Base-by-base conservation (phyloP, 2,888 invertebrate genomes). In the Siphonodentalium dalli region DNA sequence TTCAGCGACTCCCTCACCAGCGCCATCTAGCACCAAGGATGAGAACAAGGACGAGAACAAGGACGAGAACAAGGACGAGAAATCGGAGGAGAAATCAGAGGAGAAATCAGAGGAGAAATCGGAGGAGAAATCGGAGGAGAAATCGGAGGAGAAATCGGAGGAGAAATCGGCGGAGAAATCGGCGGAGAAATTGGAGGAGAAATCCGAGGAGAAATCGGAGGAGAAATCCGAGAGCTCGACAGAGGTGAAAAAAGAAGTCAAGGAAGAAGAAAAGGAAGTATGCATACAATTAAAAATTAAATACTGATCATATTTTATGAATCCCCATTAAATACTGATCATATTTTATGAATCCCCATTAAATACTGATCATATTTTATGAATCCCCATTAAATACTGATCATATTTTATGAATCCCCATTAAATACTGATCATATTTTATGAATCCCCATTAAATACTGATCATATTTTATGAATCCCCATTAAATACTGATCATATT, bases 21-120 rank as follows among this genome's bases (percentile, higher is more conserved):
- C 51, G 47, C 58, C 60, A 49, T 62, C 69, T n/a, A 56, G 63
- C 90, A 74, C 89, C 1, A 74, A 78, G 50, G 63, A 71, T n/a
- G 78, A 76, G 47, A 65, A 61, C 45, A 63, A 55, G 3, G 53
- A 54, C n/a, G 58, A 54, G 33, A 48, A 48, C 13, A 58, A 54
- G 13, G 47, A 52, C 29, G 26, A 31, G 9, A 65, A 61, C 20
- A 54, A 65, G 29, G 27, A 38, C 5, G 62, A 63, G 44, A 55
- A 60, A 33, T 50, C 43, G 33, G 54, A 56, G 3, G 52, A 43
- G 5, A 57, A 57, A 35, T 23, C 23, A 7, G 47, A 61, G 20
- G 47, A 45, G n/a, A 11, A 49, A 83, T 82, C 28, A 56, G n/a
- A 15, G 41, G 27, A 21, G 51, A 47, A n/a, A 54, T 47, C 37